Percentiles rank a stretch among this genome's conserved stretches.
Evolutionary conservation across 2,888 invertebrate genomes (phyloP).

Genomic region (Boloria selene): DNA sequence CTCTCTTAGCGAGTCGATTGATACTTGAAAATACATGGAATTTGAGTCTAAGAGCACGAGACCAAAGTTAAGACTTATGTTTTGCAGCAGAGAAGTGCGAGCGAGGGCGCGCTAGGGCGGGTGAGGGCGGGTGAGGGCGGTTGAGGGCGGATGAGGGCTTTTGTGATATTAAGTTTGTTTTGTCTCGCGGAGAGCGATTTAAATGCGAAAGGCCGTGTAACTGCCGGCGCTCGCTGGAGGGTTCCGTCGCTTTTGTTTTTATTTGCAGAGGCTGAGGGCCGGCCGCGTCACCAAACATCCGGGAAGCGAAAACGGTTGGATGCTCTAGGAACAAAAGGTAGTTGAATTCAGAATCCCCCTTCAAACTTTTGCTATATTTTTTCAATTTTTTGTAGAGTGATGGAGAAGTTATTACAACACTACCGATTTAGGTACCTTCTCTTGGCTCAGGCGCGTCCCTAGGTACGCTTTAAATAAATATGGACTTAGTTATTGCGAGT

Average conservation of each 20-base stretch:
- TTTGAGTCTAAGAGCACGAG: conserved; percentile 7
- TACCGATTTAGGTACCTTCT: too few relatives aligned
- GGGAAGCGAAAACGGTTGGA: conserved; percentile 27
- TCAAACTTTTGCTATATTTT: conserved; percentile 8
- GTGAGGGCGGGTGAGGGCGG: conserved; percentile 12
- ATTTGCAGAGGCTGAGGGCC: conserved; percentile 43
- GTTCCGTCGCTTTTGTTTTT: conserved; percentile 48
- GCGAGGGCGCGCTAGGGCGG: conserved; percentile 4
- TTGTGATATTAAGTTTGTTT: conserved; percentile 61
- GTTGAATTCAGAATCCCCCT: conserved; percentile 7
- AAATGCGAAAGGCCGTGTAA: conserved; percentile 52
- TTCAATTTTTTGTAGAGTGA: neutral
- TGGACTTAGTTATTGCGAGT: too few relatives aligned
- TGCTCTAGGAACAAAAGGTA: conserved; percentile 12
- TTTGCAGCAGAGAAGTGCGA: neutral
- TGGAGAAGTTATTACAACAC: neutral
- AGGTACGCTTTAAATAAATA: too few relatives aligned
- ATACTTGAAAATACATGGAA: conserved; percentile 4
- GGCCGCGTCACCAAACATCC: conserved; percentile 46
- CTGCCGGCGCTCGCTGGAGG: conserved; percentile 28
- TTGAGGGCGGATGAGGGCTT: conserved; percentile 16
- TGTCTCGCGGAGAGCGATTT: conserved; percentile 56
- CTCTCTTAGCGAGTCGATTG: neutral
- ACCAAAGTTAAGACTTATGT: neutral
- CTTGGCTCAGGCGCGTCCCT: too few relatives aligned